phyloP scores from a whole-genome alignment of 2,888 invertebrate genomes.

The Chloromyia formosa region DNA sequence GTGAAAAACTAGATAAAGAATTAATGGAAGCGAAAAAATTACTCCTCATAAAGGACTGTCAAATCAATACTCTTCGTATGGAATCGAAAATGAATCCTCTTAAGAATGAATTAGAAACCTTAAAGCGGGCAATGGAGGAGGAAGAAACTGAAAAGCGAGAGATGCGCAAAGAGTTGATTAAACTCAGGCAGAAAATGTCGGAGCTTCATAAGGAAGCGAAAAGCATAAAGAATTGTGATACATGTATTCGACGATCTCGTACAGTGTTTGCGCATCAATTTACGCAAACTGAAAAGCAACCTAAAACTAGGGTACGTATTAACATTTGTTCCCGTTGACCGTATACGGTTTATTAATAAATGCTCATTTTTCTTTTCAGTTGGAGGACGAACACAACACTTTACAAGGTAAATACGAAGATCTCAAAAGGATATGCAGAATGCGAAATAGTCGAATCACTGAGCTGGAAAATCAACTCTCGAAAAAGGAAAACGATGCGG shows the following conservation, averaged over 20 bases:
- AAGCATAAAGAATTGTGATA: conserved; percentile 14
- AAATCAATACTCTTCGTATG: conserved; percentile 57
- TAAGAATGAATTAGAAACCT: conserved; percentile 56
- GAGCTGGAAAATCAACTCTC: conserved; percentile 53
- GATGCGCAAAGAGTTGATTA: conserved; percentile 54
- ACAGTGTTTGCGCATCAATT: conserved; percentile 23
- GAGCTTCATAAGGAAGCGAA: conserved; percentile 44
- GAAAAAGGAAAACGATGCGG: conserved; percentile 35
- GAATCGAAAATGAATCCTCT: conserved; percentile 59
- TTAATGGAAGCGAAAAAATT: conserved; percentile 56
- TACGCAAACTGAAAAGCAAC: conserved; percentile 37
- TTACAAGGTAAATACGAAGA: conserved; percentile 56
- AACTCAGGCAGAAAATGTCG: conserved; percentile 54
- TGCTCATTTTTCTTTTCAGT: neutral
- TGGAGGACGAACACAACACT: neutral
- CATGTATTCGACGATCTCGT: conserved; percentile 47
- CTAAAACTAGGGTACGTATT: neutral
- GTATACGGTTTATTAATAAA: neutral
- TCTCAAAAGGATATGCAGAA: conserved; percentile 55
- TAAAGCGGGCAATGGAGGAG: conserved; percentile 57
- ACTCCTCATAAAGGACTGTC: conserved; percentile 57
- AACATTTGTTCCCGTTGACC: neutral
- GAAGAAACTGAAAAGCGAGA: conserved; percentile 56
- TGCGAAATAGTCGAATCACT: conserved; percentile 54
- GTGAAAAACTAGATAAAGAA: conserved; percentile 56